Conservation (phyloP, 2,888 invertebrate genomes). For the Ophion ellenae region DNA sequence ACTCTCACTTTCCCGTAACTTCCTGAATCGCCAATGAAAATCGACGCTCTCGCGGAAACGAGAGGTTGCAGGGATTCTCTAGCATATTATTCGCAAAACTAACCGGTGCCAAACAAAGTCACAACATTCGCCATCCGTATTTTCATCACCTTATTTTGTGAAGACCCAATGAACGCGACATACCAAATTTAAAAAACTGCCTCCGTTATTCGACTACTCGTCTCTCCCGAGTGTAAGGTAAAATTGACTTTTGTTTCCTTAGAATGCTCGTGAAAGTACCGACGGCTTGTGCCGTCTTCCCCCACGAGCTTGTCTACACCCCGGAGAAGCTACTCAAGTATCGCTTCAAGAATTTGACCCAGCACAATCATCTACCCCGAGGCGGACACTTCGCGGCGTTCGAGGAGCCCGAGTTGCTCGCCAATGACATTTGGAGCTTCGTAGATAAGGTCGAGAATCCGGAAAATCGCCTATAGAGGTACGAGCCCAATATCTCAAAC, state of each 20-base stretch:
- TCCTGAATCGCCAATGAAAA: too few relatives aligned
- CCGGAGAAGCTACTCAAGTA: constrained; percentile 86
- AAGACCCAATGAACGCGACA: too few relatives aligned
- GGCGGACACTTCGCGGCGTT: constrained; percentile 96
- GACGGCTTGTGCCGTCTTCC: constrained; percentile 90
- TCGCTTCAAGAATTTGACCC: constrained; percentile 88
- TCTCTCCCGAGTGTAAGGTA: background rate
- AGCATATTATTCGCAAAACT: too few relatives aligned
- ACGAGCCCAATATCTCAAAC: background rate
- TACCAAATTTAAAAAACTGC: too few relatives aligned
- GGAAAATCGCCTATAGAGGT: background rate
- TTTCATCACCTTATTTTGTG: too few relatives aligned
- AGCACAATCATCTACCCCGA: constrained; percentile 87
- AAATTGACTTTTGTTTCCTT: constrained; percentile 15
- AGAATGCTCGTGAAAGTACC: constrained; percentile 89
- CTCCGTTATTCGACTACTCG: too few relatives aligned
- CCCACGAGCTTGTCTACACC: constrained; percentile 87
- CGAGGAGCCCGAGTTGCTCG: constrained; percentile 90
- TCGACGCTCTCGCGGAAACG: too few relatives aligned
- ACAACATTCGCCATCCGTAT: too few relatives aligned
- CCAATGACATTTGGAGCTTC: constrained; percentile 88
- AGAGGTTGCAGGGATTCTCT: too few relatives aligned
- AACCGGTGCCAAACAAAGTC: too few relatives aligned
- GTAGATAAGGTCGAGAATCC: constrained; percentile 81
- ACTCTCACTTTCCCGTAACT: too few relatives aligned